Conservation (phyloP, 2,888 invertebrate genomes). For the Aleiodes leptofemur region DNA sequence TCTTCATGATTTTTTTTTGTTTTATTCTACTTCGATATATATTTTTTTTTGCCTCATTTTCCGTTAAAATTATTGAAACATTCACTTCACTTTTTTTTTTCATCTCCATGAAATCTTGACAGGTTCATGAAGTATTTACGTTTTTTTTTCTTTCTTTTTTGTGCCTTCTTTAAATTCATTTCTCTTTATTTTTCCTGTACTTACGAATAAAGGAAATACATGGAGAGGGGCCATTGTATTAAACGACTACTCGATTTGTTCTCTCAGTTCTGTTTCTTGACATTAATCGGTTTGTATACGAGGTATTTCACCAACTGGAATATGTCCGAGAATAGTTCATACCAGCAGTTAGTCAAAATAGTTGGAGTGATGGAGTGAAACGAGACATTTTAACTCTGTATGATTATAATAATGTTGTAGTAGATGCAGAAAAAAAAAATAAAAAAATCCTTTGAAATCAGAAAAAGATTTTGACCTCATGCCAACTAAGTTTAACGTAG, state of each 20-base stretch:
- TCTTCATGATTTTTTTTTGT: background rate
- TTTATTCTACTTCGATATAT: background rate
- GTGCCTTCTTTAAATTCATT: background rate
- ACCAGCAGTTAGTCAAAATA: conserved; percentile 31
- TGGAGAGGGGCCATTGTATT: background rate
- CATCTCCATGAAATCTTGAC: conserved; percentile 10
- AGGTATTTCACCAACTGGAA: conserved; percentile 32
- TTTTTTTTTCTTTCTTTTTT: background rate
- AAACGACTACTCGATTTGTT: conserved; percentile 8
- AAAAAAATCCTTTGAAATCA: no score
- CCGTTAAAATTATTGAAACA: conserved; percentile 9
- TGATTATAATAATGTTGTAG: conserved; percentile 2
- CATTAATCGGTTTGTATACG: conserved; percentile 29
- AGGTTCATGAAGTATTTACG: conserved; percentile 9
- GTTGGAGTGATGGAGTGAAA: conserved; percentile 25
- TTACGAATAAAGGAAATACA: conserved; percentile 10
- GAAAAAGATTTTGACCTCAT: no score
- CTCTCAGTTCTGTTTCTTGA: conserved; percentile 14
- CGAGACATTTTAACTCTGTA: background rate
- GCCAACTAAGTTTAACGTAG: no score
- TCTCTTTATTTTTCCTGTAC: background rate
- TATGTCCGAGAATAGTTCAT: conserved; percentile 26
- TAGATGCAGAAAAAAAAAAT: background rate
- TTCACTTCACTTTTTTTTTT: background rate
- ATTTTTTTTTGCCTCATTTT: background rate